Evolutionary conservation across 2,888 invertebrate genomes (phyloP), one percentile per base, ranked within the genome.

Genomic region (Dendrolimus houi): DNA sequence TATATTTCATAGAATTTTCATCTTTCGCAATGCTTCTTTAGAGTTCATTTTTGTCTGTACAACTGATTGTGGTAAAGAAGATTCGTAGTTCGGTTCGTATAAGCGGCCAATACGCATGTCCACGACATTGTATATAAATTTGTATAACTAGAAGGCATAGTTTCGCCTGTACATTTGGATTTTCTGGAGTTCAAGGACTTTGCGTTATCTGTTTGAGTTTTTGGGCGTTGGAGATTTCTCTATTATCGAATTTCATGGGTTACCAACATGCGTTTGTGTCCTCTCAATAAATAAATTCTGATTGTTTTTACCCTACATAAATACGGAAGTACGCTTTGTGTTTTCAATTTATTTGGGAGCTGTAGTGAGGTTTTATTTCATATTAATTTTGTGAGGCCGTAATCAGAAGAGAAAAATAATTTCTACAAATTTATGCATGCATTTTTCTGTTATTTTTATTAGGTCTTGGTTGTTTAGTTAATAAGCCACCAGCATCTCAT

Each of bases 21-120:
- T 74, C 77, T 73, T 59, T 78, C 62, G 54, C 29, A 0, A 6
- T 40, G 12, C 55, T 9, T 52, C 0, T 10, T 61, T 74, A 84
- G 68, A 74, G 79, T 66, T 61, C 60, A 76, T 68, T 71, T 76
- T 81, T 55, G 70, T 59, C 64, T 67, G 71, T 56, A 55, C 54
- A 54, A 57, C 55, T 58, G 57, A 59, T 74, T 75, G 78, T 80
- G 81, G 81, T 82, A 77, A 83, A 84, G 85, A 83, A 86, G 82
- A 85, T 84, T 85, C 83, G 84, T 83, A 79, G 83, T 85, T 85
- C 81, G 79, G 77, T 83, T 80, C 82, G 83, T 81, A 82, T 77
- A 83, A 79, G 84, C 79, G 81, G 81, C 87, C 86, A 90, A 85
- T 89, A 90, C 90, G 90, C 90, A 90, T 90, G 90, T 87, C 89